phyloP scores from a whole-genome alignment of 2,797 vertebrate species.

The Microchirus variegatus region DNA sequence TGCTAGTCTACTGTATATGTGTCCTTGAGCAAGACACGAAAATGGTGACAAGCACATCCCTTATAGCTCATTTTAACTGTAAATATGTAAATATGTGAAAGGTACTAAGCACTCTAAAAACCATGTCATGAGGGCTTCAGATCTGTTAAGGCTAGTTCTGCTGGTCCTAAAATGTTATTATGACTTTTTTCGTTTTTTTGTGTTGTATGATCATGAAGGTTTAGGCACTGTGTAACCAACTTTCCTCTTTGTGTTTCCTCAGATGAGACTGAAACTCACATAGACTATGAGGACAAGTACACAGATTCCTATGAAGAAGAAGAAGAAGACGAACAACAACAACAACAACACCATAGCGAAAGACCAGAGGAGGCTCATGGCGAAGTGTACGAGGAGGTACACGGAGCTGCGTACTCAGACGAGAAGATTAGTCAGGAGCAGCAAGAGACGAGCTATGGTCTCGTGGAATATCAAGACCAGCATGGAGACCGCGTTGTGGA shows the following conservation, averaged over 20 bases:
- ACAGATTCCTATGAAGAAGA: slow-evolving; percentile 79
- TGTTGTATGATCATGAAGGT: no score
- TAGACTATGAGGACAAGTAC: slow-evolving; percentile 94
- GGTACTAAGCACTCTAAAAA: no score
- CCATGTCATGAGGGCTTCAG: no score
- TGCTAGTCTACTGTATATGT: no score
- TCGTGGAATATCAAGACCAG: slow-evolving; percentile 39
- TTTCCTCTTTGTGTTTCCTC: slow-evolving; percentile 45
- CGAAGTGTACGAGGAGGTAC: slow-evolving; percentile 53
- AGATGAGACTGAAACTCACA: slow-evolving; percentile 86
- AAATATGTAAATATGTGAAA: no score
- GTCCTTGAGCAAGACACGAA: no score
- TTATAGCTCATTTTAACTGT: no score
- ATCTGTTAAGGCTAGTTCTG: no score
- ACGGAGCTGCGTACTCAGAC: slow-evolving; percentile 40
- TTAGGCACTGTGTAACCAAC: no score
- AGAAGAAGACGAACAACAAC: neutral
- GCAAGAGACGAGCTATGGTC: slow-evolving; percentile 38
- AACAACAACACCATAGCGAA: slow-evolving; percentile 36
- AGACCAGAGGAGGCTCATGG: slow-evolving; percentile 56
- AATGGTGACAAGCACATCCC: no score
- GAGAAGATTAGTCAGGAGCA: slow-evolving; percentile 27
- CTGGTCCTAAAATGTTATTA: no score
- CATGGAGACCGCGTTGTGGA: slow-evolving; percentile 43
- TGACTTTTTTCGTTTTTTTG: no score